Conservation (phyloP, 2,797 vertebrate genomes). For the Pachyuromys duprasi region DNA sequence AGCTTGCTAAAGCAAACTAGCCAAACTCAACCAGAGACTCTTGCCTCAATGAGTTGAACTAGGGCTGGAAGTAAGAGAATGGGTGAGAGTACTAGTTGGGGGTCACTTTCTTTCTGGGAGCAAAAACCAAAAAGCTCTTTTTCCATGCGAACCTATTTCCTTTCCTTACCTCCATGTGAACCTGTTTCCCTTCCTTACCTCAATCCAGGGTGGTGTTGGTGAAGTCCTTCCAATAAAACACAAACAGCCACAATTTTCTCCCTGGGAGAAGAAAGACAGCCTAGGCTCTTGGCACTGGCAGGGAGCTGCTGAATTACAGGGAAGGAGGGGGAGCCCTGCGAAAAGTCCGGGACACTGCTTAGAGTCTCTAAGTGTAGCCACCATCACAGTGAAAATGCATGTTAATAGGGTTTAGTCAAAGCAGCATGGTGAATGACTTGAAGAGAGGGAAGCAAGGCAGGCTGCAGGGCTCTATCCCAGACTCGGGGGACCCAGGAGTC, state of each 20-base stretch:
- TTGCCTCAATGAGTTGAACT: conserved; percentile 63
- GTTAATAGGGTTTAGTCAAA: neutral
- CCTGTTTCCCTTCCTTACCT: neutral
- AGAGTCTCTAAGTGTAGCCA: neutral
- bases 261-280: neutral
- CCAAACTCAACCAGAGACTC: conserved; percentile 49
- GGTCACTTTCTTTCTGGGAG: neutral
- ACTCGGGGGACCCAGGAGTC: neutral
- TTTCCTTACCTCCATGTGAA: neutral
- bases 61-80: conserved; percentile 24
- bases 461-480: neutral
- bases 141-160: neutral
- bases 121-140: neutral
- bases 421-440: too few species aligned
- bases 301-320: neutral
- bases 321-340: neutral
- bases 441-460: neutral
- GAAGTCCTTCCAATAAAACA: conserved; percentile 81
- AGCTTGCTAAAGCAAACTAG: neutral
- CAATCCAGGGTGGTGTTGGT: conserved; percentile 47
- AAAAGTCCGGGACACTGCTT: neutral
- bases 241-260: conserved; percentile 51
- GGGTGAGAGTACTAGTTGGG: conserved; percentile 41
- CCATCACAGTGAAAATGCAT: neutral
- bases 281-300: neutral